phyloP scores from a whole-genome alignment of 2,113 vertebrate species.

The Aegithalos caudatus region DNA sequence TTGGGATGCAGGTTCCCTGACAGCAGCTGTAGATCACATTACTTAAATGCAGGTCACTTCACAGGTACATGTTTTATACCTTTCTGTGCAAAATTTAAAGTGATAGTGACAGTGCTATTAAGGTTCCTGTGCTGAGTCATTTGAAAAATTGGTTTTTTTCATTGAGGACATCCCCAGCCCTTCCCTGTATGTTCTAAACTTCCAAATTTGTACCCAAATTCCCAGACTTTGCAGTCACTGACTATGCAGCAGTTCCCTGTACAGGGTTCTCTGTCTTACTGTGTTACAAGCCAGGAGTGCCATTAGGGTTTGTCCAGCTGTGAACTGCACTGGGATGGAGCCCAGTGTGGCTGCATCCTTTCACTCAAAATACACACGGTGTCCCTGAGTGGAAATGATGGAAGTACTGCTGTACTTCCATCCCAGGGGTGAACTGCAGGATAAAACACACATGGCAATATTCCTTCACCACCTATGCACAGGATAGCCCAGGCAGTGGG shows the following conservation, averaged over 20 bases:
- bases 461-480: neutral
- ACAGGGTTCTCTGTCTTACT: too few species aligned
- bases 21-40: neutral
- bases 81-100: neutral
- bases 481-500: neutral
- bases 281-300: neutral
- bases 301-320: neutral
- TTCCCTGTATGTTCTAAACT: neutral
- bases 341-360: rapidly evolving
- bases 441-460: neutral
- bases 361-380: rapidly evolving
- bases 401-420: neutral
- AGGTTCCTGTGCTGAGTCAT: neutral
- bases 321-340: neutral
- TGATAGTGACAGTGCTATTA: neutral
- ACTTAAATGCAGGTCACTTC: neutral
- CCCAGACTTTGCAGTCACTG: neutral
- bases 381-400: neutral
- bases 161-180: neutral
- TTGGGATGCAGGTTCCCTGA: neutral
- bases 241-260: neutral
- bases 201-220: neutral
- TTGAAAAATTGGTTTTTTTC: neutral
- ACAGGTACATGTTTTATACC: neutral
- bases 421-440: neutral